A percentile compares a stretch with the other conserved stretches of the same genome.
Conservation (phyloP, 2,797 vertebrate species). For the Pantherophis alleghaniensis region DNA sequence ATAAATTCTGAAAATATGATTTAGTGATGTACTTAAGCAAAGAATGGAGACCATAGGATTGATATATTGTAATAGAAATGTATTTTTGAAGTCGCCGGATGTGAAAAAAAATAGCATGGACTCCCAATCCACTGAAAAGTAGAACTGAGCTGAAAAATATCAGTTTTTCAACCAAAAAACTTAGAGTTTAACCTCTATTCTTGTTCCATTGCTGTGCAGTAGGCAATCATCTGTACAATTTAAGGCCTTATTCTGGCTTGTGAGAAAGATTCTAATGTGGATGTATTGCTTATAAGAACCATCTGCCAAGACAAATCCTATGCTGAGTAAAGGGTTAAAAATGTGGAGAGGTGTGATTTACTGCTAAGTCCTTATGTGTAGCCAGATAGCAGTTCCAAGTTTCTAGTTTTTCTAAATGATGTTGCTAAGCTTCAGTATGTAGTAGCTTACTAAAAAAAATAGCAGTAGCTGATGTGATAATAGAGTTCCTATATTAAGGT, state of each 20-base stretch:
- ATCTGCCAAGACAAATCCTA: neutral
- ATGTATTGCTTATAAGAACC: neutral
- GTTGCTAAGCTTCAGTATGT: neutral
- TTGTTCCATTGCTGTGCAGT: neutral
- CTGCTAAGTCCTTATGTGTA: neutral
- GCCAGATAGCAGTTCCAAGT: neutral
- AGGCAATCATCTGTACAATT: neutral
- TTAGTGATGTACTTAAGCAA: neutral
- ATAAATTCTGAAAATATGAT: neutral
- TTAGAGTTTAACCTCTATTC: neutral
- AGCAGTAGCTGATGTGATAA: neutral
- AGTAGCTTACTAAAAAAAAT: neutral
- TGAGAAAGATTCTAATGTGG: neutral
- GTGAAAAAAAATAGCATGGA: neutral
- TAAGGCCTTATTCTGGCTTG: neutral
- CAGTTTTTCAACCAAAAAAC: neutral
- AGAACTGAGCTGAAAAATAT: neutral
- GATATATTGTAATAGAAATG: neutral
- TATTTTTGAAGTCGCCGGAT: neutral
- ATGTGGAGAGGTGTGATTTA: neutral
- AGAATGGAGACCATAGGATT: neutral
- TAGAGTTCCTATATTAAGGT: neutral
- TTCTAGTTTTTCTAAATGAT: neutral
- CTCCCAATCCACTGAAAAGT: neutral
- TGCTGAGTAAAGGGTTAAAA: neutral